Conservation (phyloP, 2,888 invertebrate species). For the Steinernema scapterisci region DNA sequence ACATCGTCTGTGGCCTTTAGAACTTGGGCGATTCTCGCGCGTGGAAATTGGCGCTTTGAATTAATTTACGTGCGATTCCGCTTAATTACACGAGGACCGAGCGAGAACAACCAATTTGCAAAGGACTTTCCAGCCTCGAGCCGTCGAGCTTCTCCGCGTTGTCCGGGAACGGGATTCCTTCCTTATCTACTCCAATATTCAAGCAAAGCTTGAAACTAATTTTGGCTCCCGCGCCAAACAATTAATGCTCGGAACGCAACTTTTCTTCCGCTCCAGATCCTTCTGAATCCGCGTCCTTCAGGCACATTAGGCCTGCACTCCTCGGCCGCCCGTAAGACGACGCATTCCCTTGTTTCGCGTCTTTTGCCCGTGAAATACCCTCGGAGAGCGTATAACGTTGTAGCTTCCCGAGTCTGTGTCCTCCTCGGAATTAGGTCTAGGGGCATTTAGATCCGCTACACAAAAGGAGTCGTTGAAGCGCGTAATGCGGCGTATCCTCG, state of each 20-base stretch:
- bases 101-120: too few relatives aligned
- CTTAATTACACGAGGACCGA: too few relatives aligned
- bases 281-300: background rate
- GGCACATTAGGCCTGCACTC: conserved; percentile 8
- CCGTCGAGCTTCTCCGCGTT: too few relatives aligned
- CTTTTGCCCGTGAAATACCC: conserved; percentile 6
- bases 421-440: background rate
- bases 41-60: too few relatives aligned
- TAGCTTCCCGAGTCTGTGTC: background rate
- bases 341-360: background rate
- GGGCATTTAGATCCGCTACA: background rate
- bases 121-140: too few relatives aligned
- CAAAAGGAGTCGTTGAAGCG: background rate
- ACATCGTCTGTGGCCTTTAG: too few relatives aligned
- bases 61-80: too few relatives aligned
- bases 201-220: background rate
- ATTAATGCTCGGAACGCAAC: background rate
- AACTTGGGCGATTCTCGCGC: too few relatives aligned
- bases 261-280: background rate
- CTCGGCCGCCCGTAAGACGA: background rate
- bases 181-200: too few relatives aligned
- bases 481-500: conserved; percentile 4
- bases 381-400: background rate
- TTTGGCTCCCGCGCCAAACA: background rate
- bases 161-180: too few relatives aligned